Percentiles rank a stretch among this genome's conserved stretches.
Evolutionary conservation across 1,140 invertebrate genomes (phyloP).

Genomic region (Diachasmimorpha longicaudata): DNA sequence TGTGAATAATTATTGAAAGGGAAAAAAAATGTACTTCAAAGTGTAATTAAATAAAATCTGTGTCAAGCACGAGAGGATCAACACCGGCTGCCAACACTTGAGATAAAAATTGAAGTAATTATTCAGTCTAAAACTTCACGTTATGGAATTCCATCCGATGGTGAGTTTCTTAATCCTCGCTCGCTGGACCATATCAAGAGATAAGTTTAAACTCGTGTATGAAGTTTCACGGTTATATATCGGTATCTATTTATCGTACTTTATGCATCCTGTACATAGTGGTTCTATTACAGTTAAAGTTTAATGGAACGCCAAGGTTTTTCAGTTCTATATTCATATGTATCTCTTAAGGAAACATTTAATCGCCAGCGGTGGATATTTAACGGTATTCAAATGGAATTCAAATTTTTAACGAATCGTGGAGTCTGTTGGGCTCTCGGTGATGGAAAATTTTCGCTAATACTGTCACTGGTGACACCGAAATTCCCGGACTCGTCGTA

Average conservation of each 20-base stretch:
- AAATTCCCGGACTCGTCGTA: too few relatives aligned
- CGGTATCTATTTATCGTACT: not conserved
- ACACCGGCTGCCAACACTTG: not conserved
- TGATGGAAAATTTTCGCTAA: too few relatives aligned
- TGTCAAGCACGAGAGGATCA: not conserved
- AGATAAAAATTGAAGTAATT: not conserved
- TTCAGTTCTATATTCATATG: not conserved
- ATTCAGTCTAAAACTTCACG: slow-evolving; percentile 29
- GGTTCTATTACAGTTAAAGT: not conserved
- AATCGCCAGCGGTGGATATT: not conserved
- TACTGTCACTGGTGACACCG: too few relatives aligned
- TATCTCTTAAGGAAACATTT: not conserved
- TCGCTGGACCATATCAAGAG: slow-evolving; percentile 6
- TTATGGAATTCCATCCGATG: slow-evolving; percentile 51
- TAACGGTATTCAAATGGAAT: not conserved
- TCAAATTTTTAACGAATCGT: not conserved
- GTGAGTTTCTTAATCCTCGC: slow-evolving; percentile 33
- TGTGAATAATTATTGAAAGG: not conserved
- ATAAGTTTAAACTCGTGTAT: not conserved
- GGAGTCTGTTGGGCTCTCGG: too few relatives aligned
- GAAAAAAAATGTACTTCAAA: not conserved
- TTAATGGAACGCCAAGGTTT: not conserved
- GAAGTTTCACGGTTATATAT: not conserved
- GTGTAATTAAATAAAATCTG: not conserved
- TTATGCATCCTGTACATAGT: not conserved